phyloP scores from a whole-genome alignment of 2,888 invertebrate genomes.

The Sinohyriopsis cumingii region DNA sequence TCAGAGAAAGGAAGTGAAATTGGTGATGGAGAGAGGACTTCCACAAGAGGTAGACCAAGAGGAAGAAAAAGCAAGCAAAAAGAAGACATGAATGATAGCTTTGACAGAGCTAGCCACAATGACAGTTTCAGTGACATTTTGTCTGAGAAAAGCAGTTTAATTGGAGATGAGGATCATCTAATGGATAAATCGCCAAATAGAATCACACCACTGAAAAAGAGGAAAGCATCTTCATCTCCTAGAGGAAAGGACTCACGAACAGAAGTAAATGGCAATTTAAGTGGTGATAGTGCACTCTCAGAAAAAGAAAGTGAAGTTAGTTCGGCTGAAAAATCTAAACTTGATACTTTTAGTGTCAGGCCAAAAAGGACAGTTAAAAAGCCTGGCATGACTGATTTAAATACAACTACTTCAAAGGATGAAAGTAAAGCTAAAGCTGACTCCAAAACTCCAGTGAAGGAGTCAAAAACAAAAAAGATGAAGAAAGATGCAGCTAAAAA shows the following conservation, averaged over 20 bases:
- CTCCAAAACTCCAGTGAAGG: conserved; percentile 8
- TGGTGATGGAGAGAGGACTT: conserved; percentile 14
- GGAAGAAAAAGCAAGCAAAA: conserved; percentile 22
- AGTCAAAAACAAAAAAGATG: conserved; percentile 4
- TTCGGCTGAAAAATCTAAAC: too few species aligned
- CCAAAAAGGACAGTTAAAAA: conserved; percentile 10
- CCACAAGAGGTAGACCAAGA: conserved; percentile 20
- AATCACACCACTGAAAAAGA: conserved; percentile 38
- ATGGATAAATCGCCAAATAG: conserved; percentile 28
- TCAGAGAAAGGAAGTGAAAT: conserved; percentile 31
- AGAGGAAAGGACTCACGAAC: conserved; percentile 5
- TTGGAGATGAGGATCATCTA: conserved; percentile 24
- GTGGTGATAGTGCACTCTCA: conserved; percentile 5
- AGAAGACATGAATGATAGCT: conserved; percentile 24
- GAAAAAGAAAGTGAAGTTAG: too few species aligned
- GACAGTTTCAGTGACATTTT: conserved; percentile 35
- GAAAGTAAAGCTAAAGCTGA: conserved; percentile 4
- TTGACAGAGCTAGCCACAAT: conserved; percentile 28
- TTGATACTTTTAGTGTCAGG: not conserved
- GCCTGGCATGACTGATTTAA: too few species aligned
- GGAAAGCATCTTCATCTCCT: conserved; percentile 7
- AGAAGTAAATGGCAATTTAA: conserved; percentile 28
- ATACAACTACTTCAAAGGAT: not conserved
- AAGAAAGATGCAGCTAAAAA: conserved; percentile 8
- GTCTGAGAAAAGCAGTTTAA: conserved; percentile 29